These are phyloP conservation scores for Brevimyrus niger DNA, from an alignment of 2,113 vertebrate species.

Conservation along the genomic window DNA sequence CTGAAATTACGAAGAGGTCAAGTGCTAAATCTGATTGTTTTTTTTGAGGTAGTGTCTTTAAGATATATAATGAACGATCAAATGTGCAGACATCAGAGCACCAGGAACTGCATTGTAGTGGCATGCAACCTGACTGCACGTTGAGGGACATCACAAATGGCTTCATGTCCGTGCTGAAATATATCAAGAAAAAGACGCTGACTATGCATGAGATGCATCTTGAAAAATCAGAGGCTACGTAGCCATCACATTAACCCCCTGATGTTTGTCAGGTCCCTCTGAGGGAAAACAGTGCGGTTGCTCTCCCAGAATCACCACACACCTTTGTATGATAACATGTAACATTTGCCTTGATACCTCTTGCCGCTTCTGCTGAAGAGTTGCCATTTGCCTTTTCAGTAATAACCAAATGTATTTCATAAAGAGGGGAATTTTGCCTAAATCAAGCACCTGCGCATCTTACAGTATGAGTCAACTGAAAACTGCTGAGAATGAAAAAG, in stretches of 20 bases:
- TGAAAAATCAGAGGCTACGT: background rate
- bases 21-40: background rate
- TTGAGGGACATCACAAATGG: background rate
- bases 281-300: background rate
- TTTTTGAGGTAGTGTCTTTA: background rate
- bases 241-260: background rate
- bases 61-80: too few species aligned
- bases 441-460: background rate
- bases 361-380: background rate
- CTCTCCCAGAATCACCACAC: background rate
- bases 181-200: background rate
- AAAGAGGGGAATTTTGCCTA: background rate
- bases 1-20: background rate
- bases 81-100: background rate
- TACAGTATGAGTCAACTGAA: background rate
- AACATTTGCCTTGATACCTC: background rate
- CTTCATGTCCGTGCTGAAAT: background rate
- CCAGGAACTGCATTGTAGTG: background rate
- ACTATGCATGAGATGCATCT: background rate
- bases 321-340: background rate
- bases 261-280: background rate
- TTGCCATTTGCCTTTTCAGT: background rate
- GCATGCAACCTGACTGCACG: background rate
- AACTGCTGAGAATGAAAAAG: background rate
- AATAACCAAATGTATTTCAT: background rate